phyloP scores from a whole-genome alignment of 37 sponge, comb jelly and placozoan genomes.

The Chondrilla cf. caribensis region DNA sequence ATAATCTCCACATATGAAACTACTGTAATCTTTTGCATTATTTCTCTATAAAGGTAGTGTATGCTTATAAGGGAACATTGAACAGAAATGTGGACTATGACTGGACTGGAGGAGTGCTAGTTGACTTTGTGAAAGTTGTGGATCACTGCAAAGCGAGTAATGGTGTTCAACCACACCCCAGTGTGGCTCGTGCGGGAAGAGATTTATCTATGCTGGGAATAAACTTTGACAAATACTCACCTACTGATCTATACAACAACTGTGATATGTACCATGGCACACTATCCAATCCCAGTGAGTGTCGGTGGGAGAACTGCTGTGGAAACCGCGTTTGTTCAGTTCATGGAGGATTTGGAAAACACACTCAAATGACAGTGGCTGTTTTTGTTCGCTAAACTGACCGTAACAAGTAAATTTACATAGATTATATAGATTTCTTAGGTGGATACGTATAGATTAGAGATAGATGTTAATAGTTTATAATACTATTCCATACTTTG shows the following conservation, averaged over 20 bases:
- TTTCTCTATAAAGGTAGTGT: background rate
- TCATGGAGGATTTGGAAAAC: no score
- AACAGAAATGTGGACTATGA: conserved; percentile 15
- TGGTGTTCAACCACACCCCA: background rate
- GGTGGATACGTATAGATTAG: no score
- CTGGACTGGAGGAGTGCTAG: conserved; percentile 25
- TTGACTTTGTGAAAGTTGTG: conserved; percentile 5
- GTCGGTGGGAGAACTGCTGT: background rate
- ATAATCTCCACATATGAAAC: background rate
- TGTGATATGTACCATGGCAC: background rate
- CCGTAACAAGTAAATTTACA: no score
- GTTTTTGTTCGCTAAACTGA: background rate
- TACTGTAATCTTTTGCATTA: no score
- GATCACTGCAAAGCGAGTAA: background rate
- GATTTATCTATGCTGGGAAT: background rate
- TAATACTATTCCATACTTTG: no score
- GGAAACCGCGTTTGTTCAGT: no score
- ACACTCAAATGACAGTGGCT: conserved; percentile 19
- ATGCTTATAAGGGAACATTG: conserved; percentile 24
- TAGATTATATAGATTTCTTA: no score
- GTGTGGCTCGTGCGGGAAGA: background rate
- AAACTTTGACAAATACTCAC: background rate
- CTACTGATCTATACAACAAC: background rate
- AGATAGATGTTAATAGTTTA: no score
- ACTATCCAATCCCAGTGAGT: background rate